Conservation (phyloP, 2,888 invertebrate genomes). For the Theretra japonica region DNA sequence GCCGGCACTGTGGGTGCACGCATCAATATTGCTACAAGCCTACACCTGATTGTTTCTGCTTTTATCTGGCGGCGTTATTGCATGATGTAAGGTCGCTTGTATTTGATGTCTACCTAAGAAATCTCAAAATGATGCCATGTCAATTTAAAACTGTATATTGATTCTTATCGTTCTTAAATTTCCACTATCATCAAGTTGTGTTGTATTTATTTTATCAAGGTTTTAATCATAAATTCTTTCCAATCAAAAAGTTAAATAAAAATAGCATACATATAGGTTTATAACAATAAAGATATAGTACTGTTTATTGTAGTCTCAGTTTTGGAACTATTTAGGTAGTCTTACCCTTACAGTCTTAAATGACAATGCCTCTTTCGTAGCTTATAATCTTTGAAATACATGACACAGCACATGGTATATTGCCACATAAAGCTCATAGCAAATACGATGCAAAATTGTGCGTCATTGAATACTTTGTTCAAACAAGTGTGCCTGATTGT, state of each 20-base stretch:
- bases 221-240: not conserved
- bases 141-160: not conserved
- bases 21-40: not conserved
- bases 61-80: slow-evolving; percentile 1
- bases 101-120: not conserved
- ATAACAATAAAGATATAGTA: not conserved
- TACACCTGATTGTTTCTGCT: slow-evolving; percentile 4
- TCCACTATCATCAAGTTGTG: not conserved
- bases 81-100: no score
- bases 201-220: slow-evolving; percentile 1
- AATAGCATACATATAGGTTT: not conserved
- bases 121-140: not conserved
- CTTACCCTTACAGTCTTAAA: slow-evolving; percentile 31
- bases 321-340: slow-evolving; percentile 6
- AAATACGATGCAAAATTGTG: slow-evolving; percentile 54
- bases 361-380: slow-evolving; percentile 31
- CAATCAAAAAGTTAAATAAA: no score
- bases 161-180: not conserved
- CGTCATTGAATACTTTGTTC: slow-evolving; percentile 64
- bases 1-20: not conserved
- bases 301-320: not conserved
- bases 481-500: slow-evolving; percentile 53
- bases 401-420: slow-evolving; percentile 42
- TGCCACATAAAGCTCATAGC: slow-evolving; percentile 36
- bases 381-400: slow-evolving; percentile 32